These are phyloP conservation scores for Drosophila ficusphila DNA, from an alignment of 1,140 invertebrate species.

Conservation along the genomic window DNA sequence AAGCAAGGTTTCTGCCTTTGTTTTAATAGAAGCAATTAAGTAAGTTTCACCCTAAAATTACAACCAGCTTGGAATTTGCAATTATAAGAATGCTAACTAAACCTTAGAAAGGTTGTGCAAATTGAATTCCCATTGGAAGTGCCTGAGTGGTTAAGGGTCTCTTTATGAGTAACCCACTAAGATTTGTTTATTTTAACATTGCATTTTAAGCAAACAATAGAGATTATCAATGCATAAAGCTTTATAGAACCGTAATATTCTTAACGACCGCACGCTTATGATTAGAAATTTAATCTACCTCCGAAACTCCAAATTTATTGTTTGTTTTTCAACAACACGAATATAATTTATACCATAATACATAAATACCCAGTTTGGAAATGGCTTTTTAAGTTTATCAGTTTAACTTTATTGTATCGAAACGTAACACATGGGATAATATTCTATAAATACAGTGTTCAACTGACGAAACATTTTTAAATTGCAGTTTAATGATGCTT, in stretches of 20 bases:
- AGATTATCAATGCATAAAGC: not conserved
- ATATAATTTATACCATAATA: not conserved
- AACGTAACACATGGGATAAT: not conserved
- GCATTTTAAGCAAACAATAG: conserved; percentile 1
- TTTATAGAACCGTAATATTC: not conserved
- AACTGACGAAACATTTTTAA: not conserved
- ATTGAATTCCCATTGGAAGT: not conserved
- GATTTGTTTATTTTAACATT: not conserved
- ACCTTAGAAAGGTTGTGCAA: not conserved
- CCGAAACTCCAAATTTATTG: not conserved
- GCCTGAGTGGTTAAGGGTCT: not conserved
- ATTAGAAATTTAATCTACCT: too few relatives aligned
- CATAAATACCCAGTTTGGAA: not conserved
- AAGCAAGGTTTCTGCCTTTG: conserved; percentile 32
- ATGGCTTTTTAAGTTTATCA: not conserved
- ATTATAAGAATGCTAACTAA: not conserved
- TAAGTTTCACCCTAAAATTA: conserved; percentile 44
- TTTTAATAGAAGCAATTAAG: conserved; percentile 56
- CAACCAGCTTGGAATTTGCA: conserved; percentile 6
- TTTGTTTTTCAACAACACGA: not conserved
- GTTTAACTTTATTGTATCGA: not conserved
- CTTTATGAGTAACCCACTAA: not conserved
- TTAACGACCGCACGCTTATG: not conserved
- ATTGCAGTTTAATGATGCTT: not conserved
- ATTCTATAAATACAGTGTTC: not conserved